Evolutionary conservation across 2,797 vertebrate species (phyloP).

Genomic region (Artibeus jamaicensis): DNA sequence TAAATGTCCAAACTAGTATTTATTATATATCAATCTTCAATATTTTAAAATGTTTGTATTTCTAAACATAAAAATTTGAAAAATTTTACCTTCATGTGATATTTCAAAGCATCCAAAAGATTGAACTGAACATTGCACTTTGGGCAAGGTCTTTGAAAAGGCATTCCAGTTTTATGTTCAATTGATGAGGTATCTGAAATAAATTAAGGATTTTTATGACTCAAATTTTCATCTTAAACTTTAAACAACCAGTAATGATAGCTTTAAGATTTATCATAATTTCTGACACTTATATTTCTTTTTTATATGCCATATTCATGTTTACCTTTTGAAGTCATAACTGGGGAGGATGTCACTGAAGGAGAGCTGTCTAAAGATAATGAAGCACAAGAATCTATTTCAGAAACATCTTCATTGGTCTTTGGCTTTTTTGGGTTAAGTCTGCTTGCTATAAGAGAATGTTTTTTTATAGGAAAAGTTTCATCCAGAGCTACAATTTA

Average conservation of each 20-base stretch:
- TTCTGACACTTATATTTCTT: slow-evolving; percentile 50
- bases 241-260: neutral
- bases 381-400: slow-evolving; percentile 35
- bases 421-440: slow-evolving; percentile 82
- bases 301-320: slow-evolving; percentile 13
- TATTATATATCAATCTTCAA: neutral
- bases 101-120: slow-evolving; percentile 87
- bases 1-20: slow-evolving; percentile 46
- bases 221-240: slow-evolving; percentile 43
- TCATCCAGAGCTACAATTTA: slow-evolving; percentile 57
- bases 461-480: slow-evolving; percentile 76
- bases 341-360: slow-evolving; percentile 15
- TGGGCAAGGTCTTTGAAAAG: slow-evolving; percentile 88
- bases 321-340: slow-evolving; percentile 61
- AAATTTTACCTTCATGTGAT: slow-evolving; percentile 91
- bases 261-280: neutral
- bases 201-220: slow-evolving; percentile 13
- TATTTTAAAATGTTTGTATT: slow-evolving; percentile 20
- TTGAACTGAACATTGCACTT: slow-evolving; percentile 91
- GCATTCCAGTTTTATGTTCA: slow-evolving; percentile 83
- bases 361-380: slow-evolving; percentile 30
- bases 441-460: slow-evolving; percentile 75
- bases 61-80: slow-evolving; percentile 29
- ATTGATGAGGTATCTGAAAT: slow-evolving; percentile 76
- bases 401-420: slow-evolving; percentile 74